A percentile compares a stretch with the other conserved stretches of the same genome.
Conservation (phyloP, 2,113 vertebrate genomes). For the Thunnus thynnus region DNA sequence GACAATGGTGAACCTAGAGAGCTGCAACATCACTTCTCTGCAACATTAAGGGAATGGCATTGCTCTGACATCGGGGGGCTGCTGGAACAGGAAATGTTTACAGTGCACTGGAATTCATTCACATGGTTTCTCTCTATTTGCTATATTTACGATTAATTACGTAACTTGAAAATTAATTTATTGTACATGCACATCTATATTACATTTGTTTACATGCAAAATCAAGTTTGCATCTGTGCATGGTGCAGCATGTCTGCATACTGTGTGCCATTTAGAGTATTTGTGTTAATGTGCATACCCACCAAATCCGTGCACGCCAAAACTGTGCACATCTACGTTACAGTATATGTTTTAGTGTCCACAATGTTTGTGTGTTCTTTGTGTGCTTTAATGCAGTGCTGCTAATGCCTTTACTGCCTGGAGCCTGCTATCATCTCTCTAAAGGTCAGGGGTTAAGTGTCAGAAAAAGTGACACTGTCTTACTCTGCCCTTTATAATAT, state of each 20-base stretch:
- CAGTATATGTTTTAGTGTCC: not conserved
- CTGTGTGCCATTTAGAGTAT: not conserved
- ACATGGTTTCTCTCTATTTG: too few species aligned
- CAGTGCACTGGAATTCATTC: constrained; percentile 9
- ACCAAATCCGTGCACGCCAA: not conserved
- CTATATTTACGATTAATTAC: not conserved
- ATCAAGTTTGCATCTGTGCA: not conserved
- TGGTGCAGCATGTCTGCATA: not conserved
- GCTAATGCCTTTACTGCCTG: constrained; percentile 21
- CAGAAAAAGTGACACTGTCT: constrained; percentile 62
- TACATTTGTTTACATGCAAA: not conserved
- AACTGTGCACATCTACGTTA: not conserved
- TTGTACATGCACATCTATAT: not conserved
- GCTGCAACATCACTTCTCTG: constrained; percentile 36
- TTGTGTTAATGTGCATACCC: not conserved
- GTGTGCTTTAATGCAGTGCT: constrained; percentile 17
- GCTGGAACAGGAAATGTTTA: constrained; percentile 30
- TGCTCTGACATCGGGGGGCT: constrained; percentile 45
- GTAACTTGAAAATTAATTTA: not conserved
- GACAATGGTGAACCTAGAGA: constrained; percentile 68
- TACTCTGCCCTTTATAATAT: constrained; percentile 60
- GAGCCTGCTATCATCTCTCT: constrained; percentile 53
- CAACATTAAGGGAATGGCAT: constrained; percentile 37
- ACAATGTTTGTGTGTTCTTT: constrained; percentile 2
- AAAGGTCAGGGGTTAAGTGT: constrained; percentile 74